Percentiles rank a stretch among this genome's conserved stretches.
Evolutionary conservation across 2,797 vertebrate genomes (phyloP).

Genomic region (Mustela erminea): DNA sequence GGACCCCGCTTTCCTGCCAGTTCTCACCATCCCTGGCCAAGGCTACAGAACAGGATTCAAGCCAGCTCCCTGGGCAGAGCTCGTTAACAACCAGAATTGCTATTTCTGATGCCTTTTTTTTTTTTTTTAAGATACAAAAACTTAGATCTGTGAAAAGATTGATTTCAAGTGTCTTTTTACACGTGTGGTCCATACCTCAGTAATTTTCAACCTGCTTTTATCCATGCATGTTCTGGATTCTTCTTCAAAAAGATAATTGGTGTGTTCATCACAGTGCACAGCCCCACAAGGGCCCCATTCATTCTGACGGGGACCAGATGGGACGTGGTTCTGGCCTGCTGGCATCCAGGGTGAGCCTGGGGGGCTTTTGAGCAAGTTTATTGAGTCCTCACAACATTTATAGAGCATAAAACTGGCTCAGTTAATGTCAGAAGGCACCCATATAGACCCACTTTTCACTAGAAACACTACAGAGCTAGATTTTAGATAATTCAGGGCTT

Average conservation of each 20-base stretch:
- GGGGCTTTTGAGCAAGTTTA: neutral
- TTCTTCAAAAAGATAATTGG: slow-evolving; percentile 39
- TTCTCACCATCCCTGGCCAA: slow-evolving; percentile 20
- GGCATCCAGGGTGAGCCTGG: neutral
- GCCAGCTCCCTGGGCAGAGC: slow-evolving; percentile 53
- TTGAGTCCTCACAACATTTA: neutral
- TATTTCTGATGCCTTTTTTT: slow-evolving; percentile 31
- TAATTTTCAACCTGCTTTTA: slow-evolving; percentile 43
- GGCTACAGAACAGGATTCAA: slow-evolving; percentile 27
- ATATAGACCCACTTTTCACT: slow-evolving; percentile 31
- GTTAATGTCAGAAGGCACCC: slow-evolving; percentile 4
- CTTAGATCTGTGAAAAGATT: slow-evolving; percentile 49
- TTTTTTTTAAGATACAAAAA: neutral
- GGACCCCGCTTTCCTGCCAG: slow-evolving; percentile 51
- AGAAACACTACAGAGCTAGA: neutral
- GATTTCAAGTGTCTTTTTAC: slow-evolving; percentile 22
- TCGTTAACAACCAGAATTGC: slow-evolving; percentile 55
- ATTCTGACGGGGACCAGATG: neutral
- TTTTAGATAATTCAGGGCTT: neutral
- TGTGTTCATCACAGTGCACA: neutral
- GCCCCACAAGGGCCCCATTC: neutral
- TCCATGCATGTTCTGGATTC: neutral
- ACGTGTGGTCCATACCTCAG: neutral
- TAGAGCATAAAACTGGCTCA: neutral
- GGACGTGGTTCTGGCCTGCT: neutral